Percentiles rank a stretch among this genome's conserved stretches.
phyloP scores from a whole-genome alignment of 1,140 invertebrate genomes.

The Dicyema japonicum region DNA sequence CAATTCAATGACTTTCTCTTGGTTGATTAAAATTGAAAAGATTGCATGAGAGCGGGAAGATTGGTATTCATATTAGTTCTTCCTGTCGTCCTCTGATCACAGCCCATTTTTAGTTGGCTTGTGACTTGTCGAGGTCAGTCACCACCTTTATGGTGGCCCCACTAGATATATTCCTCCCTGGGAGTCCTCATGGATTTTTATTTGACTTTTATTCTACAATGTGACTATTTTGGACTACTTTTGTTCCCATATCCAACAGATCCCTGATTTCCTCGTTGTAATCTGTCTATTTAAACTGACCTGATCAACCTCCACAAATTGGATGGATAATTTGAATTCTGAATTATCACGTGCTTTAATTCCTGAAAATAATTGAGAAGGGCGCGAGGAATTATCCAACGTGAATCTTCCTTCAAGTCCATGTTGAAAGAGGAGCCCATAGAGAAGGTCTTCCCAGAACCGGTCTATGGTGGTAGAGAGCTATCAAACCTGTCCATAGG shows the following conservation, averaged over 20 bases:
- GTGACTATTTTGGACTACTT: background rate
- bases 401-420: too few relatives aligned
- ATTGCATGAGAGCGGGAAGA: constrained; percentile 28
- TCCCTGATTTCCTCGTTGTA: constrained; percentile 23
- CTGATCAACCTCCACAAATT: too few relatives aligned
- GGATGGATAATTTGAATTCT: too few relatives aligned
- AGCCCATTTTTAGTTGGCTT: constrained; percentile 13
- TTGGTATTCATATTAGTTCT: constrained; percentile 73
- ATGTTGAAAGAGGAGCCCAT: too few relatives aligned
- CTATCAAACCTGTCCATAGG: constrained; percentile 26
- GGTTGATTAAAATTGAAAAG: constrained; percentile 22
- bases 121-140: too few relatives aligned
- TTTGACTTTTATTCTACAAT: background rate
- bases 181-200: constrained; percentile 11
- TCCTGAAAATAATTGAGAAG: too few relatives aligned
- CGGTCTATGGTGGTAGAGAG: constrained; percentile 32
- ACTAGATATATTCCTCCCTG: constrained; percentile 26
- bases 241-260: constrained; percentile 10
- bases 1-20: constrained; percentile 5
- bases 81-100: constrained; percentile 13
- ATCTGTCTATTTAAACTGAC: too few relatives aligned
- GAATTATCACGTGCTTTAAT: too few relatives aligned
- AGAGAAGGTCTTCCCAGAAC: too few relatives aligned
- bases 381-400: too few relatives aligned
- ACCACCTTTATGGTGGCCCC: too few relatives aligned